phyloP scores from a whole-genome alignment of 2,888 invertebrate species.

The Zhengitettix transpicula region DNA sequence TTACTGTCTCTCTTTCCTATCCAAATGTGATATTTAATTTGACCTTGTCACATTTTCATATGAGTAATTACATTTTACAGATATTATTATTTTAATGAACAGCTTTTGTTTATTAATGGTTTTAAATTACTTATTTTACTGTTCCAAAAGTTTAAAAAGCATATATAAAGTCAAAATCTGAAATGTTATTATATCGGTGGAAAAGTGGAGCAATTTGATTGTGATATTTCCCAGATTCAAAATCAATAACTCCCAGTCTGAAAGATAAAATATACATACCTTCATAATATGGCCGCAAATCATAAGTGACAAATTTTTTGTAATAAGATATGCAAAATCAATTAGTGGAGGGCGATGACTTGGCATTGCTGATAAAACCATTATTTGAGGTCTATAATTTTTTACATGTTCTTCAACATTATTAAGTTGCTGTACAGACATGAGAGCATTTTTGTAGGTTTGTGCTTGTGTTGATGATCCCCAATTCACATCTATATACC shows the following conservation, averaged over 20 bases:
- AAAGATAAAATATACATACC: conserved; percentile 29
- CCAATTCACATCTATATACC: conserved; percentile 79
- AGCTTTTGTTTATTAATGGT: too few species aligned
- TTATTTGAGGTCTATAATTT: conserved; percentile 71
- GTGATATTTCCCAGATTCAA: background rate
- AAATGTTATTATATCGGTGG: background rate
- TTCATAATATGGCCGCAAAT: conserved; percentile 84
- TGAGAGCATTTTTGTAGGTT: conserved; percentile 81
- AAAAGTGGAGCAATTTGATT: background rate
- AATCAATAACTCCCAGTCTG: background rate
- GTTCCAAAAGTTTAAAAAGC: background rate
- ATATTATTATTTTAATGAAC: too few species aligned
- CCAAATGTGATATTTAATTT: too few species aligned
- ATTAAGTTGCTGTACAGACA: conserved; percentile 75
- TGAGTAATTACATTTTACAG: too few species aligned
- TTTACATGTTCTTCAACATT: conserved; percentile 92
- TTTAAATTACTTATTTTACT: too few species aligned
- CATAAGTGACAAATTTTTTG: conserved; percentile 80
- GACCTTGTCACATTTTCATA: too few species aligned
- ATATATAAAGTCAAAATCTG: background rate
- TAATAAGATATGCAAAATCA: conserved; percentile 81
- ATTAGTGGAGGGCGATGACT: conserved; percentile 74
- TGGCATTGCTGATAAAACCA: conserved; percentile 82
- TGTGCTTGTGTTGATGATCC: conserved; percentile 96
- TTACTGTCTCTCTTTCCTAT: too few species aligned